phyloP scores from a whole-genome alignment of 2,797 vertebrate species.

The Danio albolineatus region DNA sequence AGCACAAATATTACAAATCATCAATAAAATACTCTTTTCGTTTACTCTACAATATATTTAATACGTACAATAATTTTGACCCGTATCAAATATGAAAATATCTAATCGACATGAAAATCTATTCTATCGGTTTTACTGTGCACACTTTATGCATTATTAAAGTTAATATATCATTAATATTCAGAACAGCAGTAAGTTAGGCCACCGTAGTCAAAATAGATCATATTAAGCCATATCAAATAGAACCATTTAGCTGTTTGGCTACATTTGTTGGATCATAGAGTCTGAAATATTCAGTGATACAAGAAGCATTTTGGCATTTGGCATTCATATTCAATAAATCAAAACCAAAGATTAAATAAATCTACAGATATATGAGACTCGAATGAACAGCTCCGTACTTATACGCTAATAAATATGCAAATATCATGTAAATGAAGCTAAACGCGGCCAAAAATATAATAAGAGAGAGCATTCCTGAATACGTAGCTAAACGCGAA shows the following conservation, averaged over 20 bases:
- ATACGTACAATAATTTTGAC: conserved; percentile 79
- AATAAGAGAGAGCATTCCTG: conserved; percentile 25
- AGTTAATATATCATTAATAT: conserved; percentile 52
- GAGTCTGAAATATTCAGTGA: conserved; percentile 55
- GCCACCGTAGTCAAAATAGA: conserved; percentile 60
- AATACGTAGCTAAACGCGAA: neutral
- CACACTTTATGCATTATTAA: conserved; percentile 61
- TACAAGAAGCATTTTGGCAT: conserved; percentile 57
- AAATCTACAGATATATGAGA: conserved; percentile 16
- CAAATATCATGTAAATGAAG: conserved; percentile 13
- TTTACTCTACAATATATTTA: conserved; percentile 73
- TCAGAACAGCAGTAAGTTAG: conserved; percentile 56
- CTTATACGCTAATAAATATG: conserved; percentile 5
- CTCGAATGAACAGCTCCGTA: conserved; percentile 15
- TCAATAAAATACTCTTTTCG: conserved; percentile 67
- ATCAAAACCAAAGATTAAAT: conserved; percentile 17
- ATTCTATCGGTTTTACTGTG: conserved; percentile 63
- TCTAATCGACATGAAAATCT: conserved; percentile 81
- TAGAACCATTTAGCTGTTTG: conserved; percentile 57
- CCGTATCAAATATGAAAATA: conserved; percentile 85
- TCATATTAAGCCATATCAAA: conserved; percentile 53
- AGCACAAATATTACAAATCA: conserved; percentile 74
- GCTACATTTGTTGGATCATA: conserved; percentile 62
- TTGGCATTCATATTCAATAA: conserved; percentile 42
- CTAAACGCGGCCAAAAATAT: conserved; percentile 21